phyloP scores from a whole-genome alignment of 1,140 invertebrate species.

The Drosophila athabasca region DNA sequence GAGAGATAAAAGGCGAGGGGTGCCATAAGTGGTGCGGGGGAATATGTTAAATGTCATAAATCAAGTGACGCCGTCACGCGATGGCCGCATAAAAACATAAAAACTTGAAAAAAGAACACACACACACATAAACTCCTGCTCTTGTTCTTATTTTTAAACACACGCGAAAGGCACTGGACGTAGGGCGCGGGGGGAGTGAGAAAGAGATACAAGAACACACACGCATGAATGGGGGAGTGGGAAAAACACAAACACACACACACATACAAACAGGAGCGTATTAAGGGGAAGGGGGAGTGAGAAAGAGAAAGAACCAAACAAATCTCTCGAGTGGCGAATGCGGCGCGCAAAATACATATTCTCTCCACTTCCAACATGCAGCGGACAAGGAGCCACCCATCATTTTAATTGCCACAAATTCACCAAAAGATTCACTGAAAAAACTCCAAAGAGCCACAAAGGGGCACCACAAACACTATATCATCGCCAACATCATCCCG shows the following conservation, averaged over 20 bases:
- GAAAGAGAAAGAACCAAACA: too few relatives aligned
- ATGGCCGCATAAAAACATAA: slow-evolving; percentile 54
- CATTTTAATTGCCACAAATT: too few relatives aligned
- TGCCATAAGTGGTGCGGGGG: neutral
- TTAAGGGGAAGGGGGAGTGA: neutral
- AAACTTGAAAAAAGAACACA: slow-evolving; percentile 28
- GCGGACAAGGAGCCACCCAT: too few relatives aligned
- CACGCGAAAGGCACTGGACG: neutral
- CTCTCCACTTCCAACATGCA: too few relatives aligned
- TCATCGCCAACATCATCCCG: slow-evolving; percentile 39
- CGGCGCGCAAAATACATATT: too few relatives aligned
- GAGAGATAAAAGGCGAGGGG: neutral
- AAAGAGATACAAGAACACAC: neutral
- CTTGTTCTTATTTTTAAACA: slow-evolving; percentile 13
- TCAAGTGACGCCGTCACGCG: slow-evolving; percentile 44
- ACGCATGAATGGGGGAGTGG: slow-evolving; percentile 28
- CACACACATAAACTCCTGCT: slow-evolving; percentile 21
- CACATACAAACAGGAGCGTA: neutral
- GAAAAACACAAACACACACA: slow-evolving; percentile 18
- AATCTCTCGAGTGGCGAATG: too few relatives aligned
- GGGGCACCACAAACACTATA: slow-evolving; percentile 5
- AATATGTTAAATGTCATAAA: slow-evolving; percentile 71
- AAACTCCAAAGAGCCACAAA: too few relatives aligned
- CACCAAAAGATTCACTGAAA: too few relatives aligned
- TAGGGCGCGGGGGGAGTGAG: too few relatives aligned